phyloP scores from a whole-genome alignment of 1,140 invertebrate genomes.

The Thaumatotibia leucotreta region DNA sequence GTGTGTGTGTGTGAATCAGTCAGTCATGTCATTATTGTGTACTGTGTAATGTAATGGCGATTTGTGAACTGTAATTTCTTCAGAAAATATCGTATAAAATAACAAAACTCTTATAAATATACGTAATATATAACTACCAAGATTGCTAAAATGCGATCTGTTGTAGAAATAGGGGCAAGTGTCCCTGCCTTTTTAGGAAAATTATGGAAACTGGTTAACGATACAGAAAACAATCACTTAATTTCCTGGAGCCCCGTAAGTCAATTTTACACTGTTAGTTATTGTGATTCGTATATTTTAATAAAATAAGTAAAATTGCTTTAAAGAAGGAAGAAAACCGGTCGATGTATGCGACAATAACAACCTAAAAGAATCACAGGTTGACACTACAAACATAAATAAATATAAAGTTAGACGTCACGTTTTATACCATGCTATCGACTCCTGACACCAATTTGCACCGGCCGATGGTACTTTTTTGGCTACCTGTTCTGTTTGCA shows the following conservation, averaged over 20 bases:
- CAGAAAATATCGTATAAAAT: conserved; percentile 2
- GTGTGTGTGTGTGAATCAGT: conserved; percentile 15
- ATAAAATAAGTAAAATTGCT: conserved; percentile 16
- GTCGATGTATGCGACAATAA: conserved; percentile 39
- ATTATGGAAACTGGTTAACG: conserved; percentile 97
- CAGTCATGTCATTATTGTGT: too few species aligned
- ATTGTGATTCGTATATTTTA: conserved; percentile 15
- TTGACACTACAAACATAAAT: conserved; percentile 49
- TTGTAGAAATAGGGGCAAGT: conserved; percentile 80
- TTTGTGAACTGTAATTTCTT: conserved; percentile 39
- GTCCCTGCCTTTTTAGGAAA: conserved; percentile 97
- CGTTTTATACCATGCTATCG: conserved; percentile 66
- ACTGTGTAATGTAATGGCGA: conserved; percentile 67
- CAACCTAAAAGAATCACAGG: conserved; percentile 43
- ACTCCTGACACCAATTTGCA: conserved; percentile 8
- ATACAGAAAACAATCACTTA: conserved; percentile 92
- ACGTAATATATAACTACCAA: conserved; percentile 11
- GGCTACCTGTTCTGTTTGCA: neutral
- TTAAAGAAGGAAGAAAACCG: conserved; percentile 18
- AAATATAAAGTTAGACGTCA: conserved; percentile 70
- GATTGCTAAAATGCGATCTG: conserved; percentile 61
- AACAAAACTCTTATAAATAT: conserved; percentile 12
- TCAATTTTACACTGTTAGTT: conserved; percentile 29
- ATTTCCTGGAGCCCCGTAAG: conserved; percentile 96
- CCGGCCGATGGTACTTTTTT: neutral